phyloP scores from a whole-genome alignment of 2,888 invertebrate genomes.

The Lithophane ornitopus region DNA sequence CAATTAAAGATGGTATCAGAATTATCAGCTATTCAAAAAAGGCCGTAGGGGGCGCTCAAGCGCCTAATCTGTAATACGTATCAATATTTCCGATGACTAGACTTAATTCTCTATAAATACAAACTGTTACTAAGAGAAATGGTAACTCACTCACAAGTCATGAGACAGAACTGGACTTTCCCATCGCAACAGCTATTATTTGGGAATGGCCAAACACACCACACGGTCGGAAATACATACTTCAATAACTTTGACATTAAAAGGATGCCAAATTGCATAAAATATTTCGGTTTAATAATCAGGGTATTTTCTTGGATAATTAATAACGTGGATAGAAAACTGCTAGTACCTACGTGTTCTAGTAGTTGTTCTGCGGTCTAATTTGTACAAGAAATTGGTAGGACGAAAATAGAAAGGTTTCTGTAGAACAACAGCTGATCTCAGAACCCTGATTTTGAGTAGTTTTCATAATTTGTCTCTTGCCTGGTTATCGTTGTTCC shows the following conservation, averaged over 20 bases:
- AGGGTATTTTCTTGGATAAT: conserved; percentile 5
- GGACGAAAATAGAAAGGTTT: not conserved
- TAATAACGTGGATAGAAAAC: not conserved
- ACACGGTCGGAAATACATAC: conserved; percentile 9
- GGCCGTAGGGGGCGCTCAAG: not conserved
- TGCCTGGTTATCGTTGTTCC: not conserved
- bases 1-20: not conserved
- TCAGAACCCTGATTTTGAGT: not conserved
- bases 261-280: not conserved
- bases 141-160: conserved; percentile 1
- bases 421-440: not conserved
- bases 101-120: conserved; percentile 12
- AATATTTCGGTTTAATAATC: not conserved
- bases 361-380: not conserved
- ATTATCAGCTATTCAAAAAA: conserved; percentile 11
- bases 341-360: not conserved
- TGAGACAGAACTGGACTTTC: conserved; percentile 6
- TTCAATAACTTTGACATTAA: not conserved
- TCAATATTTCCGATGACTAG: conserved; percentile 13
- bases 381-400: not conserved
- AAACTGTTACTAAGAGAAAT: conserved; percentile 14
- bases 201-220: conserved; percentile 35
- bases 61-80: not conserved
- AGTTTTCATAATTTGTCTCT: not conserved
- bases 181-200: conserved; percentile 5